phyloP scores from a whole-genome alignment of 2,113 vertebrate genomes.

The Alectura lathami region DNA sequence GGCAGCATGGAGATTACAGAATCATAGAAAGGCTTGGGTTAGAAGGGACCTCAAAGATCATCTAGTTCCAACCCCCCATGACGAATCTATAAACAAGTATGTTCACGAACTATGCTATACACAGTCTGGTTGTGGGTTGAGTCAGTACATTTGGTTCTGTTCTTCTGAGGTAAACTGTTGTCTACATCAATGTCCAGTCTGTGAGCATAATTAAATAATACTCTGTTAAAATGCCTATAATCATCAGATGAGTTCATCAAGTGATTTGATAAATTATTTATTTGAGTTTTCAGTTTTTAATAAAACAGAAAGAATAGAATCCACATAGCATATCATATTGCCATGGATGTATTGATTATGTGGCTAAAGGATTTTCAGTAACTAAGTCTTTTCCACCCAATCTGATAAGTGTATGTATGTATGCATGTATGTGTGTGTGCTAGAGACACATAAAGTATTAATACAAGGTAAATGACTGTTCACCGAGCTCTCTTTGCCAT shows the following conservation, averaged over 20 bases:
- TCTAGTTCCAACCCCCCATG: no score
- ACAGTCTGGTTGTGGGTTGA: not conserved
- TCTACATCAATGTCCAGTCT: constrained; percentile 24
- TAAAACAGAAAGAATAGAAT: constrained; percentile 52
- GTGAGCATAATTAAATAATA: constrained; percentile 62
- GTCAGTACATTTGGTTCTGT: not conserved
- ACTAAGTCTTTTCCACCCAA: constrained; percentile 42
- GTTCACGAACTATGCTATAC: not conserved
- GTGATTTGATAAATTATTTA: constrained; percentile 59
- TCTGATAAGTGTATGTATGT: constrained; percentile 54
- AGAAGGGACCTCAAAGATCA: no score
- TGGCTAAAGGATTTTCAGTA: constrained; percentile 57
- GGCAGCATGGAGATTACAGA: not conserved
- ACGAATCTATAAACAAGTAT: not conserved
- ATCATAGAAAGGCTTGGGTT: no score
- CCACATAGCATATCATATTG: constrained; percentile 12
- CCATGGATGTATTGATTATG: constrained; percentile 60
- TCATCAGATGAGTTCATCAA: constrained; percentile 50
- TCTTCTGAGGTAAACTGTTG: constrained; percentile 14
- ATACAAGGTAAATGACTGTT: constrained; percentile 77
- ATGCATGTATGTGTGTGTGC: constrained; percentile 8
- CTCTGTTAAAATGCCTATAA: constrained; percentile 40
- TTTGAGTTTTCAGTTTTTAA: constrained; percentile 51
- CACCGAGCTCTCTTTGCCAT: constrained; percentile 72
- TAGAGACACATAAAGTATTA: constrained; percentile 76